These are phyloP conservation scores for Oreortyx pictus DNA, from an alignment of 2,797 vertebrate genomes.

Conservation along the genomic window DNA sequence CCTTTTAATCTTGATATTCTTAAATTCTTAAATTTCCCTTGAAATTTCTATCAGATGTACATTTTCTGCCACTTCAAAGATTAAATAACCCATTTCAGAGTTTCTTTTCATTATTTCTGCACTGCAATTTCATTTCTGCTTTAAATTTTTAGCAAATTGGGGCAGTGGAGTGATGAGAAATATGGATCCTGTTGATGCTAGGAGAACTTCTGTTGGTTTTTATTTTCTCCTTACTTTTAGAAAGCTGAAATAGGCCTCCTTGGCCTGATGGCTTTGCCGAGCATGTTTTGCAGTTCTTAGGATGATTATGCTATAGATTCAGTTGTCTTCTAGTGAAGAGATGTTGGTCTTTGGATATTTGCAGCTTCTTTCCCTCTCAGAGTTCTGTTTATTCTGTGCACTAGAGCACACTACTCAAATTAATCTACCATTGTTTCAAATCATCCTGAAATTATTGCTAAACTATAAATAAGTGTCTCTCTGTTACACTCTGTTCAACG, in stretches of 20 bases:
- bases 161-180: not conserved
- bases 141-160: not conserved
- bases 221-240: not conserved
- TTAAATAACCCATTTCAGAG: not conserved
- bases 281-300: not conserved
- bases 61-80: not conserved
- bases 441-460: not conserved
- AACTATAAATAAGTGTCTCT: not conserved
- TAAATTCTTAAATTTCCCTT: not conserved
- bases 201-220: not conserved
- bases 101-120: not conserved
- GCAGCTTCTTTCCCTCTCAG: not conserved
- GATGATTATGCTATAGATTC: not conserved
- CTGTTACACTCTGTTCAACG: not conserved
- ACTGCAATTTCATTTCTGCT: not conserved
- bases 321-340: not conserved
- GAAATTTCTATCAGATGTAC: not conserved
- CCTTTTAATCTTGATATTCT: conserved; percentile 4
- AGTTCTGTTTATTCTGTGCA: not conserved
- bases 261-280: not conserved
- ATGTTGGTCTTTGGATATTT: not conserved
- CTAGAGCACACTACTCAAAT: not conserved
- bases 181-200: not conserved
- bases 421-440: not conserved
- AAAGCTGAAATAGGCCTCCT: not conserved